phyloP scores from a whole-genome alignment of 2,113 vertebrate genomes.

The Hypomesus transpacificus region DNA sequence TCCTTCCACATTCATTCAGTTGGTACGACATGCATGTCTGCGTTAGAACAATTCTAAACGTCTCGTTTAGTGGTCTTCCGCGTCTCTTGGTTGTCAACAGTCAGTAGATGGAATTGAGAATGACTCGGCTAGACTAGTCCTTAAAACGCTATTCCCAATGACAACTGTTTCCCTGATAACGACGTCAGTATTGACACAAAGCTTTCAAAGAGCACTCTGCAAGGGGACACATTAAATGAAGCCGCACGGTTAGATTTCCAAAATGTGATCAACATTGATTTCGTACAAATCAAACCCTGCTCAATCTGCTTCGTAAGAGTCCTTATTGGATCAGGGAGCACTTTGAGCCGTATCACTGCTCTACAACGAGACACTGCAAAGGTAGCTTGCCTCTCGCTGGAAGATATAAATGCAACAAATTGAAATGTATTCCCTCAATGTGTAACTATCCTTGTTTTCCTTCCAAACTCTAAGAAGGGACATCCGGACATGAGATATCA shows the following conservation, averaged over 20 bases:
- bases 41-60: too few species aligned
- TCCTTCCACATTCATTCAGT: too few species aligned
- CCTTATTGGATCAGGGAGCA: neutral
- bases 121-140: too few species aligned
- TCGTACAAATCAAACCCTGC: conserved; percentile 7
- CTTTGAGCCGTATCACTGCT: neutral
- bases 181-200: conserved; percentile 43
- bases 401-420: neutral
- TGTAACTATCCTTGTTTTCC: conserved; percentile 16
- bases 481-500: conserved; percentile 39
- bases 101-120: too few species aligned
- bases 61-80: too few species aligned
- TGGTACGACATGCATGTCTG: too few species aligned
- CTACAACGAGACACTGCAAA: too few species aligned
- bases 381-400: too few species aligned
- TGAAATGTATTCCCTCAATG: neutral
- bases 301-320: neutral
- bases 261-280: conserved; percentile 63
- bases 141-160: conserved; percentile 36
- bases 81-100: too few species aligned
- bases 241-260: conserved; percentile 5
- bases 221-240: conserved; percentile 53
- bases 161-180: conserved; percentile 40
- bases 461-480: conserved; percentile 29
- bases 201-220: conserved; percentile 54